phyloP scores from a whole-genome alignment of 1,140 invertebrate genomes.

The Drosophila nasuta region DNA sequence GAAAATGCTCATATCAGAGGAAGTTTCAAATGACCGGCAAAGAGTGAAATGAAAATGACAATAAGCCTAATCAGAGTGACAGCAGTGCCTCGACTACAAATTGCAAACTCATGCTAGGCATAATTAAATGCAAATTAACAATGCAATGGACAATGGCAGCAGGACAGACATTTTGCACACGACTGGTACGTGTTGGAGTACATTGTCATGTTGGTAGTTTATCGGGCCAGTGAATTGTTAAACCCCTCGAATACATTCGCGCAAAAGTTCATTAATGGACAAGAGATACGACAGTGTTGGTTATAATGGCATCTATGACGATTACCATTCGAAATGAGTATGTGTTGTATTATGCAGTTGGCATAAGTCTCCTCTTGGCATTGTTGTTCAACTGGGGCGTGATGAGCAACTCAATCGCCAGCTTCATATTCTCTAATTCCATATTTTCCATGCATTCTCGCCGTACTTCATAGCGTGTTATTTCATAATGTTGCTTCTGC shows the following conservation, averaged over 20 bases:
- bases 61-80: conserved; percentile 35
- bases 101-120: conserved; percentile 37
- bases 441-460: conserved; percentile 89
- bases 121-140: conserved; percentile 72
- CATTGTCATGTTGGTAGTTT: conserved; percentile 76
- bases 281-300: not conserved
- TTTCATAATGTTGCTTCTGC: not conserved
- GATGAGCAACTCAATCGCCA: conserved; percentile 92
- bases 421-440: conserved; percentile 92
- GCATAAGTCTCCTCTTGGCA: conserved; percentile 41
- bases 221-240: not conserved
- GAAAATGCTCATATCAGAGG: conserved; percentile 1
- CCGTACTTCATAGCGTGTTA: conserved; percentile 85
- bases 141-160: not conserved
- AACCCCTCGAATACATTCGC: conserved; percentile 83
- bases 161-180: conserved; percentile 6
- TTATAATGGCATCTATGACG: conserved; percentile 83
- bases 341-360: conserved; percentile 86
- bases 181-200: not conserved
- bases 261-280: conserved; percentile 66
- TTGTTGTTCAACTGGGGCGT: conserved; percentile 89
- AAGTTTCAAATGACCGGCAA: not conserved
- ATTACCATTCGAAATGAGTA: conserved; percentile 88
- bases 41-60: conserved; percentile 23
- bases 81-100: conserved; percentile 24